These are phyloP conservation scores for Dromaius novaehollandiae DNA, from an alignment of 2,113 vertebrate species.

Conservation along the genomic window DNA sequence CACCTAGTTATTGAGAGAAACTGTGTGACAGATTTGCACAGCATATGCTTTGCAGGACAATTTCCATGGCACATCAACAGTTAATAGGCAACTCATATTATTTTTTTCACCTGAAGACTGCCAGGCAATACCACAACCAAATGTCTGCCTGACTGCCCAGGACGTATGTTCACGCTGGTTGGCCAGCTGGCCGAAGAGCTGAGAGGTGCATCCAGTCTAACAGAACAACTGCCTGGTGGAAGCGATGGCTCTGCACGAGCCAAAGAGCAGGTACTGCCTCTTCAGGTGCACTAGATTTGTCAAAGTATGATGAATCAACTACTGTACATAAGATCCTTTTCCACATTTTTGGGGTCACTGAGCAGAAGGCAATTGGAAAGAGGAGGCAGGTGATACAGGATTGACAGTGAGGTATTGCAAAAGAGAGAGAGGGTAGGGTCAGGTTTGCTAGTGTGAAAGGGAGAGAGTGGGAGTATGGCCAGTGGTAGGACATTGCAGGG, in stretches of 20 bases:
- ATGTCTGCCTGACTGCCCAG: not conserved
- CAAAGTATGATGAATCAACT: accelerated
- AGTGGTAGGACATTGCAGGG: not conserved
- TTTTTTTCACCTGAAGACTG: not conserved
- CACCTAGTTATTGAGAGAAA: not conserved
- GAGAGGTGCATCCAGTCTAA: not conserved
- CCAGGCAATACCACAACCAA: not conserved
- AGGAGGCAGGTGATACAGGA: not conserved
- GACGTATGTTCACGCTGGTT: not conserved
- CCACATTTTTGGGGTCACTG: not conserved
- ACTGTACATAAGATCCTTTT: not conserved
- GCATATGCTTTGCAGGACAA: not conserved
- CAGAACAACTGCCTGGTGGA: not conserved
- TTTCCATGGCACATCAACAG: not conserved
- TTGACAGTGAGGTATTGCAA: not conserved
- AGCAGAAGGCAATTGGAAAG: not conserved
- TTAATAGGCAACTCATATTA: not conserved
- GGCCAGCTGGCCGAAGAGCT: not conserved
- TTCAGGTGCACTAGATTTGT: not conserved
- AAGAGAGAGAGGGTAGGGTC: not conserved
- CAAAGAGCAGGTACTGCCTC: not conserved
- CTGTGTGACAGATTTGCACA: not conserved
- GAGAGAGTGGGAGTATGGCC: not conserved
- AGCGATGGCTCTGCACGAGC: not conserved
- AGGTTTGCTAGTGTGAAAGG: not conserved